Evolutionary conservation across 2,888 invertebrate genomes (phyloP).

Genomic region (Stegana nigrithorax): DNA sequence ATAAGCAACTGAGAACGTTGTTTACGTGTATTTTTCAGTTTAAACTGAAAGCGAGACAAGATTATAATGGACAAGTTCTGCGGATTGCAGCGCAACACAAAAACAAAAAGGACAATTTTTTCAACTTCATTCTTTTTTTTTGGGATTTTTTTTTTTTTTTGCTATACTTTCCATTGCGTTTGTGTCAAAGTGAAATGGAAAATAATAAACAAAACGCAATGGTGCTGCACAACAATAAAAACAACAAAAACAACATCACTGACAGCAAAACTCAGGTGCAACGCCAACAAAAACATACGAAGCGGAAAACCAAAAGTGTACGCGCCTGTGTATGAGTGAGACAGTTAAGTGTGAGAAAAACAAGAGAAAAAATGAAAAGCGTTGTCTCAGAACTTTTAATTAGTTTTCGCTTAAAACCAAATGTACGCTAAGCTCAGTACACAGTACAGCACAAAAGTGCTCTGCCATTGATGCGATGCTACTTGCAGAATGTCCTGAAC

Average conservation of each 20-base stretch:
- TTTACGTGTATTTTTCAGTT: constrained; percentile 37
- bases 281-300: constrained; percentile 22
- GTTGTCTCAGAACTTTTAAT: constrained; percentile 69
- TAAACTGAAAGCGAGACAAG: constrained; percentile 34
- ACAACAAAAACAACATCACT: constrained; percentile 7
- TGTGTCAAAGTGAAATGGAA: constrained; percentile 46
- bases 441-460: too few relatives aligned
- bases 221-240: constrained; percentile 27
- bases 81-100: constrained; percentile 31
- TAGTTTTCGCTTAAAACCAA: constrained; percentile 66
- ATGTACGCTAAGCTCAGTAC: constrained; percentile 1
- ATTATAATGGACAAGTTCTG: constrained; percentile 36
- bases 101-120: background rate
- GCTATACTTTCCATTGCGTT: constrained; percentile 25
- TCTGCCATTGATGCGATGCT: too few relatives aligned
- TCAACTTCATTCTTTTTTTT: background rate
- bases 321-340: too few relatives aligned
- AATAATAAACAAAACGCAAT: constrained; percentile 51
- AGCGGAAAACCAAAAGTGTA: constrained; percentile 19
- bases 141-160: constrained; percentile 23
- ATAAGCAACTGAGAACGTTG: constrained; percentile 40
- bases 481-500: too few relatives aligned
- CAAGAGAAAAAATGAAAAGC: constrained; percentile 35
- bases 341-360: background rate
- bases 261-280: constrained; percentile 24